Evolutionary conservation across 2,113 vertebrate species (phyloP).

Genomic region (Tyto alba): DNA sequence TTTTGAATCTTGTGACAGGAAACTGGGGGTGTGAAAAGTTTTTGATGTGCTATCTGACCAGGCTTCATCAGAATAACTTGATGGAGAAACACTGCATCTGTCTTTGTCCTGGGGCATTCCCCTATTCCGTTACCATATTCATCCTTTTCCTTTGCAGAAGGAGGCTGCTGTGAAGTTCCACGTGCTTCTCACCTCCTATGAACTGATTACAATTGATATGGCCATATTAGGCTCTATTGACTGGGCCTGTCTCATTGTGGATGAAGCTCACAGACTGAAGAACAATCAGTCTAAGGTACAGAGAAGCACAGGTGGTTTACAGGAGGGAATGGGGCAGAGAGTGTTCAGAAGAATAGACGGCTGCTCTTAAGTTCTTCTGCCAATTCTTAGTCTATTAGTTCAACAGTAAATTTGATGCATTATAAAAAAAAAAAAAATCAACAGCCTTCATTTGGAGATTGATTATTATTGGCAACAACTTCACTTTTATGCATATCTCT

Average conservation of each 20-base stretch:
- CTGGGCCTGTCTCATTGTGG: slow-evolving; percentile 96
- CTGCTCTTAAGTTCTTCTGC: background rate
- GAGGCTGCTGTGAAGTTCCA: slow-evolving; percentile 96
- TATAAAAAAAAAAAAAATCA: background rate
- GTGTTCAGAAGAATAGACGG: background rate
- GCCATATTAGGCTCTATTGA: slow-evolving; percentile 94
- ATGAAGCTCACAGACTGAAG: slow-evolving; percentile 95
- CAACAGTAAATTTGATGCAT: background rate
- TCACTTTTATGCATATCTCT: background rate
- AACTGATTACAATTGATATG: slow-evolving; percentile 95
- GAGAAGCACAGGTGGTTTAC: background rate
- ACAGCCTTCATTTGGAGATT: background rate
- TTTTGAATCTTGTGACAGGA: background rate
- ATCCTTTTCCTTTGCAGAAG: slow-evolving; percentile 77
- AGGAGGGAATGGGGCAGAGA: background rate
- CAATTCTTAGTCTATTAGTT: background rate
- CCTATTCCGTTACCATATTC: background rate
- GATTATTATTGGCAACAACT: background rate
- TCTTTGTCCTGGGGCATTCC: background rate
- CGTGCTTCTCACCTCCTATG: slow-evolving; percentile 92
- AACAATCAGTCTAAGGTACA: slow-evolving; percentile 97
- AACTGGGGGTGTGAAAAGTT: background rate
- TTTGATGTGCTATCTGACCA: background rate
- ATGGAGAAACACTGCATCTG: background rate
- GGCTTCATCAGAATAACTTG: background rate